Percentiles rank a stretch among this genome's conserved stretches.
Evolutionary conservation across 1,140 invertebrate genomes (phyloP).

Genomic region (Orchesella cincta): DNA sequence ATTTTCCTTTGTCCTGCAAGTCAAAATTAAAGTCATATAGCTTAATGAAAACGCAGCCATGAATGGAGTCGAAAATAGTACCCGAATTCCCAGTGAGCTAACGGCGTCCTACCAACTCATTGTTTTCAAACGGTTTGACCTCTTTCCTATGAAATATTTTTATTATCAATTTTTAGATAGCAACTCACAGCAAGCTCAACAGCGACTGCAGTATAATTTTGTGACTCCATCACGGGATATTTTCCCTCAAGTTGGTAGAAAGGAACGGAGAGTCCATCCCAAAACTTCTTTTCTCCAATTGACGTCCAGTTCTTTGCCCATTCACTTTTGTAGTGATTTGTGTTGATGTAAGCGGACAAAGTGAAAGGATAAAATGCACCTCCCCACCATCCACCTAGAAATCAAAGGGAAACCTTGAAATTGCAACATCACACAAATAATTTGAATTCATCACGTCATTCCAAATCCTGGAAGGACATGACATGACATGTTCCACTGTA

Average conservation of each 20-base stretch:
- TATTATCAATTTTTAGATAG: too few relatives aligned
- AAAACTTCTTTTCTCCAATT: constrained; percentile 31
- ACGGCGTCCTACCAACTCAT: too few relatives aligned
- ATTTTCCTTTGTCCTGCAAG: constrained; percentile 34
- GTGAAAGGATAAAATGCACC: constrained; percentile 35
- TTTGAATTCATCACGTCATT: background rate
- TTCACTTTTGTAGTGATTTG: constrained; percentile 36
- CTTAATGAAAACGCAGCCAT: too few relatives aligned
- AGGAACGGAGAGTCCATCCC: constrained; percentile 33
- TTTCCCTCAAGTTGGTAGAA: constrained; percentile 33
- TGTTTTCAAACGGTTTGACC: too few relatives aligned
- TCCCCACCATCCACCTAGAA: constrained; percentile 42
- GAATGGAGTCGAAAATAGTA: too few relatives aligned
- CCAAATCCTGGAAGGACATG: too few relatives aligned
- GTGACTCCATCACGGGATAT: constrained; percentile 27
- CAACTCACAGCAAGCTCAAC: constrained; percentile 23
- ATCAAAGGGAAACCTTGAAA: too few relatives aligned
- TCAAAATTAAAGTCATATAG: too few relatives aligned
- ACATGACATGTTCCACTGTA: too few relatives aligned
- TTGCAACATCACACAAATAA: too few relatives aligned
- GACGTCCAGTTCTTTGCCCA: constrained; percentile 28
- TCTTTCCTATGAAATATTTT: too few relatives aligned
- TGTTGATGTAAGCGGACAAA: constrained; percentile 34
- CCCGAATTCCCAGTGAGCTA: too few relatives aligned
- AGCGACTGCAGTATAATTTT: constrained; percentile 35